Evolutionary conservation across 2,797 vertebrate genomes (phyloP), one percentile per base, ranked within the genome.

Genomic region (Argentina silus): DNA sequence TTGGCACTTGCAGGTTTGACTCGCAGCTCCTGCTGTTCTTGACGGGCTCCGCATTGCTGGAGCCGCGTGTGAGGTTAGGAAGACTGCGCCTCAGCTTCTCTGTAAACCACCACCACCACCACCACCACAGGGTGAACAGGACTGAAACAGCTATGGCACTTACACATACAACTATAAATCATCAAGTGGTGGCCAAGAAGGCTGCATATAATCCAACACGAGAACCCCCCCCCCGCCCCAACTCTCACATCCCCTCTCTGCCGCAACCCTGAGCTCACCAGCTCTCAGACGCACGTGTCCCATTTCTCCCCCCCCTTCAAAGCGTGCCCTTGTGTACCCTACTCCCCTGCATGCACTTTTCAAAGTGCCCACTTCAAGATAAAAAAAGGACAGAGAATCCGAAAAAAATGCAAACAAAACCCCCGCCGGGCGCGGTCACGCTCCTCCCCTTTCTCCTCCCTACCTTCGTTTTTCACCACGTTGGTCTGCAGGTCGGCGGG

Each of bases 21-120:
- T 99, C 98, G 67, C 90, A 94, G 86, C 97, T 98, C 92, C 96
- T 96, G 86, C 97, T 98, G 93, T 96, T 99, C 93, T 97, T 98
- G 80, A 98, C 97, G 10, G 96, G 94, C 86, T 99, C 98, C 50
- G 0, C 72, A 59, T 85, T 96, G 89, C 6, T 86, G 70, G 94
- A 75, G 90, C 91, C 50, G 67, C 94, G 44, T 93, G 96, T 95
- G 75, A 99, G 93, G 93, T 99, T 99, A 88, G 98, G 97, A 93
- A 99, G 97, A 96, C 97, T 99, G 72, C 97, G 96, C 65, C 97
- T 95, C 88, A 99, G 85, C 88, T 99, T 99, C 91, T 99, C 98
- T 99, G 82, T 45, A 84, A 66, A 45, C 27, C 53, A 10, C 15
- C 7, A 61, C 44, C 1, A 27, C 42, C 66, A 45, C 27, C 53